Evolutionary conservation across 2,113 vertebrate species (phyloP).

Genomic region (Odobenus rosmarus): DNA sequence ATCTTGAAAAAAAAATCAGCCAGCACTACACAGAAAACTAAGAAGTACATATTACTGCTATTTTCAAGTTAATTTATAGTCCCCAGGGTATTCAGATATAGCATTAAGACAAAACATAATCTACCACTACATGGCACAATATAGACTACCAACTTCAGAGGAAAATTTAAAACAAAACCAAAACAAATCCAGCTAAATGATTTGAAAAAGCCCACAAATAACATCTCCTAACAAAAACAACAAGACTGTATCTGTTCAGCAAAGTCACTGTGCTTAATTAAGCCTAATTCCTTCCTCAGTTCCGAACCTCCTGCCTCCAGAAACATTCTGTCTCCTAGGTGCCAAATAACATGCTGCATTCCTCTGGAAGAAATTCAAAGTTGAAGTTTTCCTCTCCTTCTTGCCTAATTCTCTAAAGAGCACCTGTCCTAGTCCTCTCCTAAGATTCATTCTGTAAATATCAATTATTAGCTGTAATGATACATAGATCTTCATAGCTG

Average conservation of each 20-base stretch:
- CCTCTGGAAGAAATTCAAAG: not conserved
- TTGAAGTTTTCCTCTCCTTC: not conserved
- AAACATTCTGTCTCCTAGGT: not conserved
- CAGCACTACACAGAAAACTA: not conserved
- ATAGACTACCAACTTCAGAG: not conserved
- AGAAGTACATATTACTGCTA: not conserved
- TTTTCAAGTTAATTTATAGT: not conserved
- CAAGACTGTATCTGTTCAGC: not conserved
- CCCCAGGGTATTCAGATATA: not conserved
- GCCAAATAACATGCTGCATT: not conserved
- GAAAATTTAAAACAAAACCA: not conserved
- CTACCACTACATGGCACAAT: not conserved
- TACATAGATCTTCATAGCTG: not conserved
- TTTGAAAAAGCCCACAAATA: not conserved
- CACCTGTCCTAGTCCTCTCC: not conserved
- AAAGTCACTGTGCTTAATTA: not conserved
- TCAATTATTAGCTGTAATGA: not conserved
- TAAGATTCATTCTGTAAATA: constrained; percentile 15
- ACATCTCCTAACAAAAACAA: not conserved
- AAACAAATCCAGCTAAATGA: not conserved
- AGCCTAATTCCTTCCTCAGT: not conserved
- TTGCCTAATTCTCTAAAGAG: not conserved
- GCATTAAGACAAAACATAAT: constrained; percentile 36
- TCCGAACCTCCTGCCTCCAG: not conserved
- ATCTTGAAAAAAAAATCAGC: not conserved